phyloP scores from a whole-genome alignment of 1,140 invertebrate species.

The Pseudomyrmex concolor region DNA sequence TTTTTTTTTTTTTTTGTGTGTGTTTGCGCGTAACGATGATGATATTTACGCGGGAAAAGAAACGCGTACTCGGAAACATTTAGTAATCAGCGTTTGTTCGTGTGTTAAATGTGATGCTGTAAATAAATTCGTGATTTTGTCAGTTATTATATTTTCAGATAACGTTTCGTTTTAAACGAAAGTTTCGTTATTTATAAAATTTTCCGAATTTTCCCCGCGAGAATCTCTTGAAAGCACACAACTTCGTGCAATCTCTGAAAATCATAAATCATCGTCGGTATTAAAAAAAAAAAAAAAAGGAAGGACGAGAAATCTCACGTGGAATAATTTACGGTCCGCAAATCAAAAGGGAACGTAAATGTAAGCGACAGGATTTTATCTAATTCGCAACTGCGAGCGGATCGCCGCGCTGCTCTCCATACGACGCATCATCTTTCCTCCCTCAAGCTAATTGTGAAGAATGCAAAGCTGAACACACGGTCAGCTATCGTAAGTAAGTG shows the following conservation, averaged over 20 bases:
- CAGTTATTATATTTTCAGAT: background rate
- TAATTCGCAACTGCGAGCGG: constrained; percentile 17
- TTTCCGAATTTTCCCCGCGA: too few species aligned
- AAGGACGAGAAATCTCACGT: background rate
- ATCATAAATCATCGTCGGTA: background rate
- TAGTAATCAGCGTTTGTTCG: too few species aligned
- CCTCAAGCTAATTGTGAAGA: constrained; percentile 36
- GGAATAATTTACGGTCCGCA: background rate
- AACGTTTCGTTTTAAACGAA: too few species aligned
- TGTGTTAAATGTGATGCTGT: background rate
- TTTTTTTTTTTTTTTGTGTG: background rate
- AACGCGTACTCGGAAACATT: background rate
- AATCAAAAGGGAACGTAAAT: background rate
- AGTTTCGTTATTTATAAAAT: too few species aligned
- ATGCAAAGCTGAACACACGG: constrained; percentile 37
- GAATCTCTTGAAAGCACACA: too few species aligned
- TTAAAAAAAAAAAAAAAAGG: too few species aligned
- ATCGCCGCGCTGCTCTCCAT: background rate
- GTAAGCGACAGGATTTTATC: constrained; percentile 12
- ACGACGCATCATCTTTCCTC: background rate
- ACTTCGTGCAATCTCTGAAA: background rate
- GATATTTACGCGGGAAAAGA: constrained; percentile 10
- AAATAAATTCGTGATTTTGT: background rate
- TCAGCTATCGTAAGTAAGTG: constrained; percentile 12
- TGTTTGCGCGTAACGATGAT: background rate